Evolutionary conservation across 2,113 vertebrate species (phyloP), one percentile per base, ranked within the genome.

Genomic region (Arothron firmamentum): DNA sequence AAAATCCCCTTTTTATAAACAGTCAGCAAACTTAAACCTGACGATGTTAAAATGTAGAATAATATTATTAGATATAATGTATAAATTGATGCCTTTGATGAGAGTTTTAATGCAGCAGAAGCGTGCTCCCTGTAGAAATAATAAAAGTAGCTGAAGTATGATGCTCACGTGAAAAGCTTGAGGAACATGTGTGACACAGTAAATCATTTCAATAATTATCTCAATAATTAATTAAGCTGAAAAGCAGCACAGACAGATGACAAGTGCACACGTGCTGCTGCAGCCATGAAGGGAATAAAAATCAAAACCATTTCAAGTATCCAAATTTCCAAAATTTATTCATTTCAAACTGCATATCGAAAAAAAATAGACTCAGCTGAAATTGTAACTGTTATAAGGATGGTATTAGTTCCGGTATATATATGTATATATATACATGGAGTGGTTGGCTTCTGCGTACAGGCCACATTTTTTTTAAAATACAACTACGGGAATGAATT

Each of bases 301-400:
- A 95, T 91, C 91, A 96, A 95, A 94, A 96, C 92, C 93, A 92
- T 93, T 90, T 94, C 94, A 93, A 90, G 93, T 96, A 95, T 98
- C 94, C 94, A 98, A 98, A 97, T 97, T 96, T 98, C 94, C 92
- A 98, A 99, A 99, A 98, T 99, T 98, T 98, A 98, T 99, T 98
- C 94, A 96, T 97, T 91, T 97, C 96, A 96, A 99, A 98, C 95
- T 97, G 95, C 95, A 99, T 98, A 98, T 96, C 95, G 95, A 92
- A 95, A 94, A 96, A 96, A 96, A 97, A 98, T 97, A 98, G 96
- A 93, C 92, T 96, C 95, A 97, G 91, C 92, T 92, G 93, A 93
- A 95, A 96, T 92, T 93, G 93, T 94, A 95, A 93, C 93, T 98
- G 95, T 97, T 97, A 96, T 95, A 94, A 95, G 94, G 93, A 94